These are phyloP conservation scores for Mermis nigrescens DNA, from an alignment of 2,888 invertebrate species.

Conservation along the genomic window DNA sequence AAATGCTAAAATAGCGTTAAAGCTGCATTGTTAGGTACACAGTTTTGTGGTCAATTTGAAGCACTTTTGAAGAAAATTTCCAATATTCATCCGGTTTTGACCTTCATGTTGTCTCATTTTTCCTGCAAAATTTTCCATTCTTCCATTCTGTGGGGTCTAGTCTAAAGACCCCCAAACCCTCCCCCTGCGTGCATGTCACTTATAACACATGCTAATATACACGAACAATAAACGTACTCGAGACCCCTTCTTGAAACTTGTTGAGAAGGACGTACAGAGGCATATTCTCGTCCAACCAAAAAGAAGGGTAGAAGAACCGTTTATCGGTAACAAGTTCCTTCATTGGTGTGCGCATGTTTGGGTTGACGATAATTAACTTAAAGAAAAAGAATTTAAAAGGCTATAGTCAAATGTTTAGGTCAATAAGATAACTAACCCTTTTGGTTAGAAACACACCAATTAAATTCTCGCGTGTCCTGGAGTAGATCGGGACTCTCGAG, in stretches of 20 bases:
- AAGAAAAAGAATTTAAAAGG: not conserved
- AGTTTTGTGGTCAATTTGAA: too few species aligned
- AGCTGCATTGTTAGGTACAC: too few species aligned
- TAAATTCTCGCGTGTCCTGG: not conserved
- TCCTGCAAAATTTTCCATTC: too few species aligned
- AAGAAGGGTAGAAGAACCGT: constrained; percentile 16
- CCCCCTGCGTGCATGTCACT: too few species aligned
- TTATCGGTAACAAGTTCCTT: not conserved
- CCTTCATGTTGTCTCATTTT: too few species aligned
- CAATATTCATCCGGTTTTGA: too few species aligned
- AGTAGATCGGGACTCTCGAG: not conserved
- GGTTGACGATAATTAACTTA: not conserved
- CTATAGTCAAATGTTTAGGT: not conserved
- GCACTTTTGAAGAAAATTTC: too few species aligned
- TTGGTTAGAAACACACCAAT: not conserved
- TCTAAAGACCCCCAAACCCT: too few species aligned
- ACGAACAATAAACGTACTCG: not conserved
- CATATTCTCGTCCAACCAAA: constrained; percentile 22
- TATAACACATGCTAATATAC: too few species aligned
- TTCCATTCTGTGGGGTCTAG: too few species aligned
- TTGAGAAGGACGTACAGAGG: constrained; percentile 33
- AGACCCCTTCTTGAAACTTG: constrained; percentile 30
- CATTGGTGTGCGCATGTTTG: not conserved
- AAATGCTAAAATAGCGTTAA: too few species aligned
- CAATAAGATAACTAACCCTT: not conserved